Evolutionary conservation across 2,113 vertebrate genomes (phyloP).

Genomic region (Elachura formosa): DNA sequence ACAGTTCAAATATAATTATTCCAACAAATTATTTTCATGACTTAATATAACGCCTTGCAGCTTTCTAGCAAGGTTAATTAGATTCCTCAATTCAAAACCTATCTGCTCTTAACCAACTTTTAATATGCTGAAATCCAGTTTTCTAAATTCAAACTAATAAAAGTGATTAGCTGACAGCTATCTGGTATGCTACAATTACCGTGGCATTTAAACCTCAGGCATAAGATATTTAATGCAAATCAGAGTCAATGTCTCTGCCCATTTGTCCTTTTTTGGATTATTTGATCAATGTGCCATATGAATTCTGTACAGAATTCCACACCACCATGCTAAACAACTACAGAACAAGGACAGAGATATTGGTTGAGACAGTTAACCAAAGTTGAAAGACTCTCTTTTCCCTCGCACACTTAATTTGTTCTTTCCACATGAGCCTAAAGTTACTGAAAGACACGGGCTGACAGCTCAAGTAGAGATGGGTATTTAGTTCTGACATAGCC

Average conservation of each 20-base stretch:
- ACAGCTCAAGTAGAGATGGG: background rate
- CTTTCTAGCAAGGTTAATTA: conserved; percentile 73
- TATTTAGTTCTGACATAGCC: conserved; percentile 2
- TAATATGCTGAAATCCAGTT: conserved; percentile 65
- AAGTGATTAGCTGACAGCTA: conserved; percentile 68
- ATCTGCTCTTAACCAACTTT: conserved; percentile 66
- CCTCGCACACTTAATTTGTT: background rate
- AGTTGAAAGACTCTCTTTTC: background rate
- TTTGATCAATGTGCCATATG: conserved; percentile 35
- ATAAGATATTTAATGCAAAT: conserved; percentile 45
- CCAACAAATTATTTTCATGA: conserved; percentile 69
- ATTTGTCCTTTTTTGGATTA: conserved; percentile 54
- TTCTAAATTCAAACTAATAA: conserved; percentile 71
- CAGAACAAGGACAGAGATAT: conserved; percentile 31
- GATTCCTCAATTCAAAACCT: conserved; percentile 66
- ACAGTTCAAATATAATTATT: conserved; percentile 68
- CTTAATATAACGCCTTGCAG: conserved; percentile 67
- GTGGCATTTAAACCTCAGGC: conserved; percentile 51
- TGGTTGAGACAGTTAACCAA: conserved; percentile 21
- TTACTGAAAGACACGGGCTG: conserved; percentile 1
- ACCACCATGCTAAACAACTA: conserved; percentile 18
- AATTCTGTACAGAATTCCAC: conserved; percentile 29
- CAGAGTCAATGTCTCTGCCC: conserved; percentile 44
- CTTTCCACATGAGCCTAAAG: background rate
- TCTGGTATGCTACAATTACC: conserved; percentile 49